Percentiles rank a stretch among this genome's conserved stretches.
These are phyloP conservation scores for Papilio xuthus DNA, from an alignment of 1,140 invertebrate species.

Conservation along the genomic window DNA sequence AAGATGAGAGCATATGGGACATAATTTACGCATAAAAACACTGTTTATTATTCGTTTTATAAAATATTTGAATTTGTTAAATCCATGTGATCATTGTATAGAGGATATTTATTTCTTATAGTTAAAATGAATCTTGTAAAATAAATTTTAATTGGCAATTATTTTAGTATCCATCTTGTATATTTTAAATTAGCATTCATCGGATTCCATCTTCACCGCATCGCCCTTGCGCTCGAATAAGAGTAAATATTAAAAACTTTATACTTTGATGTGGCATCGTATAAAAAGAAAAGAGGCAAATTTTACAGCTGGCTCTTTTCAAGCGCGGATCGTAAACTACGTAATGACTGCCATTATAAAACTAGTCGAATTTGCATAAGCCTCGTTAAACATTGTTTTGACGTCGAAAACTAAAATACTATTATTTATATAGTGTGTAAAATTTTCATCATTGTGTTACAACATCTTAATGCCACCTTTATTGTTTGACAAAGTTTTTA, in stretches of 20 bases:
- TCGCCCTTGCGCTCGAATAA: background rate
- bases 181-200: background rate
- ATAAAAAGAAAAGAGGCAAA: conserved; percentile 14
- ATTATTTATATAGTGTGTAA: background rate
- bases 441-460: background rate
- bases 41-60: too few relatives aligned
- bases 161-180: background rate
- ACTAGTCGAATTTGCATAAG: conserved; percentile 25
- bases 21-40: too few relatives aligned
- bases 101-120: too few relatives aligned
- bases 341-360: conserved; percentile 13
- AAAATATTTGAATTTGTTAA: too few relatives aligned
- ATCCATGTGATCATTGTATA: too few relatives aligned
- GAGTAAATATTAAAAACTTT: conserved; percentile 19
- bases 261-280: conserved; percentile 28
- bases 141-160: background rate
- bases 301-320: conserved; percentile 22
- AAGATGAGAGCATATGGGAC: too few relatives aligned
- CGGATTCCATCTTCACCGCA: background rate
- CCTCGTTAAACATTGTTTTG: conserved; percentile 22
- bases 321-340: conserved; percentile 20
- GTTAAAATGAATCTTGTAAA: background rate
- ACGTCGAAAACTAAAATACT: conserved; percentile 1
- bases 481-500: background rate
- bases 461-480: background rate